Evolutionary conservation across 2,113 vertebrate genomes (phyloP).

Genomic region (Cathartes aura): DNA sequence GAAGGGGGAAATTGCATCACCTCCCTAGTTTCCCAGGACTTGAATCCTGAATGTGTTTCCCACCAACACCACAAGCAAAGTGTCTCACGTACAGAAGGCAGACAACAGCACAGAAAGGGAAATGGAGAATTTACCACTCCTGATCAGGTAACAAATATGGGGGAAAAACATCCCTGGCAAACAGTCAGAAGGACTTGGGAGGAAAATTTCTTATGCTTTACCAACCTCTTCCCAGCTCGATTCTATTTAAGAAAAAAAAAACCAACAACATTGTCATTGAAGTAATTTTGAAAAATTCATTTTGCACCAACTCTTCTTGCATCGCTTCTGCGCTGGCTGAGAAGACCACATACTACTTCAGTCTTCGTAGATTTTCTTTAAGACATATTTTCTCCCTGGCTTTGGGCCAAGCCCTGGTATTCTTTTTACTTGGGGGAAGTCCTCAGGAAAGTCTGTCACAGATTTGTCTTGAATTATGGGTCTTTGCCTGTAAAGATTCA

Average conservation of each 20-base stretch:
- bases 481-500: not conserved
- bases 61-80: not conserved
- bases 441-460: constrained; percentile 3
- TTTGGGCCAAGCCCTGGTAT: constrained; percentile 5
- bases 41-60: not conserved
- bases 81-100: not conserved
- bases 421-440: constrained; percentile 38
- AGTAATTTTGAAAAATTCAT: not conserved
- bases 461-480: not conserved
- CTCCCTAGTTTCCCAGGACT: not conserved
- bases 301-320: not conserved
- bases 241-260: not conserved
- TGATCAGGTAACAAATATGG: not conserved
- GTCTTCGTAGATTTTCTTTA: not conserved
- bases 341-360: not conserved
- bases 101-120: not conserved
- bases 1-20: not conserved
- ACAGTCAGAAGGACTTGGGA: not conserved
- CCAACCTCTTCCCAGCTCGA: not conserved
- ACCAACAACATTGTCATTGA: not conserved
- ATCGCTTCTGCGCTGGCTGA: not conserved
- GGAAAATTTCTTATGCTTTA: not conserved
- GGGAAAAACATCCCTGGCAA: not conserved
- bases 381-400: constrained; percentile 10
- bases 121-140: not conserved